These are phyloP conservation scores for Tipula lateralis DNA, from an alignment of 2,888 invertebrate genomes.

Conservation along the genomic window DNA sequence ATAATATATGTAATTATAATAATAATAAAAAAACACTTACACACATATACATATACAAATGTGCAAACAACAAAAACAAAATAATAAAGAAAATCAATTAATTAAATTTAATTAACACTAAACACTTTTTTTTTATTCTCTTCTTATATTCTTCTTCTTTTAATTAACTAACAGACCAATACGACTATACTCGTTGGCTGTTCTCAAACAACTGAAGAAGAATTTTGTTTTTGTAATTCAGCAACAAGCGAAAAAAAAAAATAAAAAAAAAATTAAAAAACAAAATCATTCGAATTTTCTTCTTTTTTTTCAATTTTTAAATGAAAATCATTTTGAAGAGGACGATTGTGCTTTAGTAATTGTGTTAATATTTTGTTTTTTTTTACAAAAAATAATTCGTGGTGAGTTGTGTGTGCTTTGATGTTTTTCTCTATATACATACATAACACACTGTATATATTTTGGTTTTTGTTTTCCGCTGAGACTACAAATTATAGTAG, in stretches of 20 bases:
- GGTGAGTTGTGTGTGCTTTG: not conserved
- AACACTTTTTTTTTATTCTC: not conserved
- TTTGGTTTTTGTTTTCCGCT: slow-evolving; percentile 16
- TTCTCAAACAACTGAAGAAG: slow-evolving; percentile 33
- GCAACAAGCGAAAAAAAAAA: not conserved
- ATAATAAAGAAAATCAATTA: not conserved
- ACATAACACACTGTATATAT: not conserved
- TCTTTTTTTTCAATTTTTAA: slow-evolving; percentile 24
- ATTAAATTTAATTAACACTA: slow-evolving; percentile 19
- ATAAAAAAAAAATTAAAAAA: not conserved
- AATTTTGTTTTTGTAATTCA: slow-evolving; percentile 24
- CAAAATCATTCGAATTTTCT: slow-evolving; percentile 12
- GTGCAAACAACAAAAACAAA: slow-evolving; percentile 29
- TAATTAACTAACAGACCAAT: slow-evolving; percentile 12
- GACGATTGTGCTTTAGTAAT: slow-evolving; percentile 4
- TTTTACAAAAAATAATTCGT: not conserved
- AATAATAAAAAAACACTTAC: slow-evolving; percentile 31
- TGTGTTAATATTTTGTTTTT: slow-evolving; percentile 20
- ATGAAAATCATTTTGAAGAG: not conserved
- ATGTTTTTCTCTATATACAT: not conserved
- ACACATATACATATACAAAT: not conserved
- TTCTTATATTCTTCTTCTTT: not conserved
- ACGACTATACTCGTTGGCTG: slow-evolving; percentile 32
- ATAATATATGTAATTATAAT: slow-evolving; percentile 30
- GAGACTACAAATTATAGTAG: not conserved